Evolutionary conservation across 2,888 invertebrate genomes (phyloP).

Genomic region (Dilophus febrilis): DNA sequence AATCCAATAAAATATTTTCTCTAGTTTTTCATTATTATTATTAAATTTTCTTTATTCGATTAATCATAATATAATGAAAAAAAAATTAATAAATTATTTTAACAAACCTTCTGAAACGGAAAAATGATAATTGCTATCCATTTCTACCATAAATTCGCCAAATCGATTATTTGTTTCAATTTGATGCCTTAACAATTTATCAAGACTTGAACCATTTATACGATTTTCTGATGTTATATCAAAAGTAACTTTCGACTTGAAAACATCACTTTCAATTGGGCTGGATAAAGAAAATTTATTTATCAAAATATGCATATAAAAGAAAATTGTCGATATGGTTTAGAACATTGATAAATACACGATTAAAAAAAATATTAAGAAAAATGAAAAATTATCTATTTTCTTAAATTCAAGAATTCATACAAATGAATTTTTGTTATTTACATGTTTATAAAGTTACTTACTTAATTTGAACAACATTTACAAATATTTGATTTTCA

Average conservation of each 20-base stretch:
- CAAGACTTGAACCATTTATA: not conserved
- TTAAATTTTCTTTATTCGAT: too few relatives aligned
- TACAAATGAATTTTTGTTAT: not conserved
- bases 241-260: not conserved
- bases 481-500: constrained; percentile 1
- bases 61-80: too few relatives aligned
- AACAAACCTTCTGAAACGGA: not conserved
- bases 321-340: not conserved
- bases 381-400: not conserved
- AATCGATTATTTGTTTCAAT: not conserved
- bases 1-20: too few relatives aligned
- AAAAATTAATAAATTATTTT: too few relatives aligned
- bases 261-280: not conserved
- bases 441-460: not conserved
- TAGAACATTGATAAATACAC: not conserved
- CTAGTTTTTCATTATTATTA: too few relatives aligned
- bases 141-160: not conserved
- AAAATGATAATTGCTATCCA: not conserved
- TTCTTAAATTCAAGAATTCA: too few relatives aligned
- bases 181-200: not conserved
- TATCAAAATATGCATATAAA: not conserved
- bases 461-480: constrained; percentile 7
- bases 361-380: not conserved
- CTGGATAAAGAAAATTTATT: not conserved
- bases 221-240: constrained; percentile 2